phyloP scores from a whole-genome alignment of 2,797 vertebrate genomes.

The Pitangus sulphuratus region DNA sequence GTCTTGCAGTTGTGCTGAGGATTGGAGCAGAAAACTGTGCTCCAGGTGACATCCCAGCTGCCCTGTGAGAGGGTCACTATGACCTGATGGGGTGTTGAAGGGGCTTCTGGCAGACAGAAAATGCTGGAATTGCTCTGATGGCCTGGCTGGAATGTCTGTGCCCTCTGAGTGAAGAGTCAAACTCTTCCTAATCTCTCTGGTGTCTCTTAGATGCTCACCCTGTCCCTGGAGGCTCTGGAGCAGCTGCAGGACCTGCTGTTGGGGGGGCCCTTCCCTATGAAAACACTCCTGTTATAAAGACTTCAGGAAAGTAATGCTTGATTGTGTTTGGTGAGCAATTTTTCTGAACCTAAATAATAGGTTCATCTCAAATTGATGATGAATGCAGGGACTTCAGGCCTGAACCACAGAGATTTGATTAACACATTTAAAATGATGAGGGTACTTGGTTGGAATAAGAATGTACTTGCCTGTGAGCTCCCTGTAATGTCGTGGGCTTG shows the following conservation, averaged over 20 bases:
- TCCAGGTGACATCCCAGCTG: accelerated
- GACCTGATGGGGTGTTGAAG: accelerated
- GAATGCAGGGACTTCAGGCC: not conserved
- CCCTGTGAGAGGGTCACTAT: not conserved
- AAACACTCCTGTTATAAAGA: not conserved
- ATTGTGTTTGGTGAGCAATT: not conserved
- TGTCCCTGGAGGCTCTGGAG: not conserved
- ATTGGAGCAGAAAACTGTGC: not conserved
- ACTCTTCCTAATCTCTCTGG: not conserved
- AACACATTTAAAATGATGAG: not conserved
- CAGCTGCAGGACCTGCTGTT: not conserved
- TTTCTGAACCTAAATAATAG: not conserved
- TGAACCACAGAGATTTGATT: not conserved
- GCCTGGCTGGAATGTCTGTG: not conserved
- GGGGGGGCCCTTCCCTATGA: accelerated
- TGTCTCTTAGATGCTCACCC: not conserved
- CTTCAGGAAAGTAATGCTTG: not conserved
- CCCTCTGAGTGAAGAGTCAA: not conserved
- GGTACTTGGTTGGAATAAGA: not conserved
- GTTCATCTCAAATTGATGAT: not conserved
- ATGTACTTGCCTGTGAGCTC: not conserved
- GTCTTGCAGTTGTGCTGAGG: accelerated
- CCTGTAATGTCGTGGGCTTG: not conserved
- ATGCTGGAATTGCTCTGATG: not conserved
- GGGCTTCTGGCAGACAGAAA: not conserved